Evolutionary conservation across 2,113 vertebrate species (phyloP), one percentile per base, ranked within the genome.

Genomic region (Myodes glareolus): DNA sequence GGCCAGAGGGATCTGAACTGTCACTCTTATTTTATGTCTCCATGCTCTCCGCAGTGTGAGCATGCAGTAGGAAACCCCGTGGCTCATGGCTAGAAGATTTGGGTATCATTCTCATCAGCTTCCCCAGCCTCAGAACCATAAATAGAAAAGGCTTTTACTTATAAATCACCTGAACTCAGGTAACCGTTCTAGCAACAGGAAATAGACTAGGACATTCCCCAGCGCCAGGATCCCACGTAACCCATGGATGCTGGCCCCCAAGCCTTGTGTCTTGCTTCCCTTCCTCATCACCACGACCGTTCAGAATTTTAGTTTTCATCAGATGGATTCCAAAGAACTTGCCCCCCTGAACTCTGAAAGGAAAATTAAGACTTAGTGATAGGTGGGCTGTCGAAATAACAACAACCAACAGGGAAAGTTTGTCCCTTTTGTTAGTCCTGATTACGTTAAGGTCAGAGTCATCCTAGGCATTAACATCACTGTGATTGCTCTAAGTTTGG

Each of bases 331-430:
- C 9, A 29, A 25, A 45, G 7, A n/a, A 9, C n/a, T 50, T 33
- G 33, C 29, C 63, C 58, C 58, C 36, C 88, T 55, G 19, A 67
- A 33, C 10, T 8, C 52, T 10, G 2, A 1, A 52, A 67, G 52
- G 61, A 65, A 45, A 63, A 19, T 39, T 13, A 7, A 50, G 80
- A 31, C 25, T 55, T 55, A 5, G 55, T 63, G 36, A 45, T 42
- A 50, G 85, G 13, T 31, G 42, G 21, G 19, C 12, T 2, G 21
- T 8, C 25, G 50, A 68, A 12, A n/a, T 23, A 4, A 23, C 50
- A 12, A 25, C 1, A 42, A 31, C 16, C 0, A 14, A 1, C 1
- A 31, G 81, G 16, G 14, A 58, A 77, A 80, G 10, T 2, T 0
- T 4, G 14, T 21, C 80, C 31, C 17, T 75, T 67, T n/a, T 25